phyloP scores from a whole-genome alignment of 2,797 vertebrate species.

The Neosilurus hyrtlii region DNA sequence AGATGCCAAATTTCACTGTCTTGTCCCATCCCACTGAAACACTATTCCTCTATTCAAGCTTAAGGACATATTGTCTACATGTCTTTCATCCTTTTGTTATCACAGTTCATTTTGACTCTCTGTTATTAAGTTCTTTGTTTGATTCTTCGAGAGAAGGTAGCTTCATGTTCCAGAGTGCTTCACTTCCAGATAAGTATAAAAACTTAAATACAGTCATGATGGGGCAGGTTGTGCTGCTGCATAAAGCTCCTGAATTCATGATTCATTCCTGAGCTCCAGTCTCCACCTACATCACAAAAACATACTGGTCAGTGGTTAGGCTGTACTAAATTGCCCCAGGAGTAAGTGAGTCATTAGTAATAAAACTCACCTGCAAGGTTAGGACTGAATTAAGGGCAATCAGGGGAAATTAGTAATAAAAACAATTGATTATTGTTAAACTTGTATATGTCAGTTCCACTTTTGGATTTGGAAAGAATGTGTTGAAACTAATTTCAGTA shows the following conservation, averaged over 20 bases:
- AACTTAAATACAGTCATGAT: neutral
- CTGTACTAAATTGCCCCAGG: conserved; percentile 12
- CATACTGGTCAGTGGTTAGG: neutral
- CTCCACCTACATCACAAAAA: conserved; percentile 8
- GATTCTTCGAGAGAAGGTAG: neutral
- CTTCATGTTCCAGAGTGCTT: neutral
- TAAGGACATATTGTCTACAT: conserved; percentile 2
- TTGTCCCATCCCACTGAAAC: conserved; percentile 10
- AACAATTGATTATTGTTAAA: neutral
- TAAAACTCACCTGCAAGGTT: conserved; percentile 10
- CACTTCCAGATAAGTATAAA: neutral
- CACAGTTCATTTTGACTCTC: neutral
- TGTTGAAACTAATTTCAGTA: neutral
- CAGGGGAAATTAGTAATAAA: neutral
- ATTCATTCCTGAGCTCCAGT: neutral
- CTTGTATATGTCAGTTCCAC: neutral
- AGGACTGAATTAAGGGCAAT: conserved; percentile 9
- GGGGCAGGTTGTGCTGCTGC: neutral
- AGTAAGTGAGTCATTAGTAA: conserved; percentile 14
- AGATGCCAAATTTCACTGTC: neutral
- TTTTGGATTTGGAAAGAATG: neutral
- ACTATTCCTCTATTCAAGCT: conserved; percentile 12
- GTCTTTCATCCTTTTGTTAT: conserved; percentile 11
- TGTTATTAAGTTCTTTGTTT: conserved; percentile 1
- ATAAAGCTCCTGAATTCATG: neutral